Evolutionary conservation across 92 coral and sea anemone genomes (phyloP), one percentile per base, ranked within the genome.

Genomic region (Actinernus sp.): DNA sequence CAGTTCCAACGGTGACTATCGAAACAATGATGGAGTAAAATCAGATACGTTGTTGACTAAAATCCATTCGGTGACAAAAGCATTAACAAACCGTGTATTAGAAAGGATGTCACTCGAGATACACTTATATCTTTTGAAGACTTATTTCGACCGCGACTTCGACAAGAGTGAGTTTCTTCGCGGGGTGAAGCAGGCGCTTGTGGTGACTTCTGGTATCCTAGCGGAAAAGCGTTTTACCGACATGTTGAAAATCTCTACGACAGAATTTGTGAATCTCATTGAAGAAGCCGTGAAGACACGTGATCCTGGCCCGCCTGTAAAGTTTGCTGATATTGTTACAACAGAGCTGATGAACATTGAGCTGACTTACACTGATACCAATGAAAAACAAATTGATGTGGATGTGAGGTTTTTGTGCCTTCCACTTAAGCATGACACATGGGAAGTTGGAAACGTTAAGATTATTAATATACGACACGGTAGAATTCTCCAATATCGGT

Each of bases 131-230:
- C 38, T 89, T 13, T 67, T 95, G 8, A 87, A 87, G 36, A 70
- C 77, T 2, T 87, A 76, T 41, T 83, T 91, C 53, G 99, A 91
- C 70, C 77, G 63, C 17, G 97, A 88, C 47, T 95, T 95, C 61
- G 83, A 91, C 36, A 92, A 95, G 54, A 74, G 69, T 13, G 97
- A 88, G 49, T 95, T 95, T 50, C 68, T 95, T 22, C 78, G 72
- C 36, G 99, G 99, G 11, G 93, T 97, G 2, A 95, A 81, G 56
- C 92, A 91, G 65, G 99, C 99, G 7, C 59, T 95, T 29, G 55
- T 83, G 21, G 83, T 85, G 6, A 80, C 93, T 3, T 91, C 99
- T 0, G 79, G 78, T 3, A 54, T 87, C 26, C 50, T 91, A 10
- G 81, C 86, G 55, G 78, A 80, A 26, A 44, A 46, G 24, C 81